Evolutionary conservation across 2,113 vertebrate genomes (phyloP).

Genomic region (Daphoenositta chrysoptera): DNA sequence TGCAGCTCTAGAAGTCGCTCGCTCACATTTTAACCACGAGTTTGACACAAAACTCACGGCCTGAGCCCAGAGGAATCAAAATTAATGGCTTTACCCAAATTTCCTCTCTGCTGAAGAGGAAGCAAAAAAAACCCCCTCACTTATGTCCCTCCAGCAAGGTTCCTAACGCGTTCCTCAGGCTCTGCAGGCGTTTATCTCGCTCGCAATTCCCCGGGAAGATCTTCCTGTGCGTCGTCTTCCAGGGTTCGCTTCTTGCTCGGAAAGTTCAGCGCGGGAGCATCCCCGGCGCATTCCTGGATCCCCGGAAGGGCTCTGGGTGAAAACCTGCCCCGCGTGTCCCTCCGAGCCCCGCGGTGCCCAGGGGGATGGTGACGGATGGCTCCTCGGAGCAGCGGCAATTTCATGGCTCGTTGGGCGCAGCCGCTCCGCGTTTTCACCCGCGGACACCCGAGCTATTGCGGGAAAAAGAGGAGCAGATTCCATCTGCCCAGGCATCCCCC

Average conservation of each 20-base stretch:
- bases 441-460: slow-evolving; percentile 58
- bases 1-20: neutral
- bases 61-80: neutral
- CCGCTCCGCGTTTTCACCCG: slow-evolving; percentile 24
- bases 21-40: neutral
- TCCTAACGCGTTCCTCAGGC: neutral
- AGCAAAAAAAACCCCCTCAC: neutral
- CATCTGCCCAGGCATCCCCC: neutral
- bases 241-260: slow-evolving; percentile 59
- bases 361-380: slow-evolving; percentile 23
- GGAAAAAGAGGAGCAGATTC: slow-evolving; percentile 58
- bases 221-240: neutral
- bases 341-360: neutral
- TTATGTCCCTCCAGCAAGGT: neutral
- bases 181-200: neutral
- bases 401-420: slow-evolving; percentile 43
- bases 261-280: neutral
- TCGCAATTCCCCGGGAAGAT: neutral
- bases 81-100: neutral
- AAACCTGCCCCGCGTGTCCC: slow-evolving; percentile 33
- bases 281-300: slow-evolving; percentile 38
- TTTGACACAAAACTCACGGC: neutral
- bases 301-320: slow-evolving; percentile 46
- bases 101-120: neutral
- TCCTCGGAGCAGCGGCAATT: slow-evolving; percentile 47